Base-by-base conservation (phyloP, 1,140 invertebrate species). In the Holotrichia oblita region DNA sequence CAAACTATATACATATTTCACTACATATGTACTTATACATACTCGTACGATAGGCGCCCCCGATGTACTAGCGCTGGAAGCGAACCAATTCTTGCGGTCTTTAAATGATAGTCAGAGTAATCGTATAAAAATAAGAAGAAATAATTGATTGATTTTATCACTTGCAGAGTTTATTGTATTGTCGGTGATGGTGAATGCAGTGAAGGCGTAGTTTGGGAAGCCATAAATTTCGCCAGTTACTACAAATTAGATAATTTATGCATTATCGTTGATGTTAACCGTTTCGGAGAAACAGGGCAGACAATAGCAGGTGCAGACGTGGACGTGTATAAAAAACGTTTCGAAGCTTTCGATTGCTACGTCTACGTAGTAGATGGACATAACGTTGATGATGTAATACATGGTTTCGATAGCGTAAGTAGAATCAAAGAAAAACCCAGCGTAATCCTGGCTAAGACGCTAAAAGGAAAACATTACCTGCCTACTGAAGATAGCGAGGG, bases 161-260 rank as follows among this genome's bases (percentile, higher is more conserved):
- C n/a, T 34, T 34, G 1, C 27, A 34, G 27, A 34, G 96, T 97
- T 0, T 99, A 96, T 87, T 98, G 97, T 83, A 84, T 99, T 41
- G 92, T 99, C 80, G 99, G 99, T 69, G 99, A 99, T 90, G 98
- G 99, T 22, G 99, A 99, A 89, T 95, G 96, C 83, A 97, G 97
- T 0, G 99, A 99, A 90, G 99, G 99, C 79, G 98, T 97, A 14
- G 93, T 99, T 79, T 99, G 98, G 98, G 98, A 99, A 89, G 98
- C 98, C 0, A 89, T 99, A 59, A 92, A 97, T 83, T 99, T 99
- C 89, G 95, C 97, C 55, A 94, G 95, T 73, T 91, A 94, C 85
- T 99, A 99, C 88, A 96, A 98, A 78, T 90, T 99, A 40, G 97
- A 99, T 87, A 99, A 99, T 89, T 89, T 99, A 3, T 96, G 97